Base-by-base conservation (phyloP, 2,888 invertebrate species). In the Limenitis camilla region DNA sequence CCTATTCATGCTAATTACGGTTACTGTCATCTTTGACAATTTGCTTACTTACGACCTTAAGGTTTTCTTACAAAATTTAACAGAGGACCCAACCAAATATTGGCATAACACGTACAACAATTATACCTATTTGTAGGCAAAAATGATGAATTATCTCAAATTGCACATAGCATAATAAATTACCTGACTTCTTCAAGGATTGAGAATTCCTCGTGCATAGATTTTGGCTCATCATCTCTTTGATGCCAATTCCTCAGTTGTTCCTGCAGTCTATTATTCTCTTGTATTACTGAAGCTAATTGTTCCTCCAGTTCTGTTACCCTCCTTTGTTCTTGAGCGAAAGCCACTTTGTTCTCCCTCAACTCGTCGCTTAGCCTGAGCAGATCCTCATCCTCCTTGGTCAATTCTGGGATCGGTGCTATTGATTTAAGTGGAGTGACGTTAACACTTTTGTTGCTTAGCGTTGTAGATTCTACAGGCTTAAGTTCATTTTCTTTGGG, bases 181-280 rank as follows among this genome's bases (percentile, higher is more conserved):
- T 85, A 94, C 94, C 94, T 91, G 63, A 95, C 94, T 93, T 95
- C 95, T 73, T 95, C 95, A 63, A 95, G 89, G 61, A 94, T 92
- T 49, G 91, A 92, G 67, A 95, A 91, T 76, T 95, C 95, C 68
- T 95, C 95, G 64, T 95, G 94, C 80, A 94, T 91, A 49, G 92
- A 93, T 74, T 93, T 94, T 74, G 94, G 92, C 69, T 94, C 93
- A 62, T 93, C 92, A 47, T 93, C 93, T 69, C 87, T 78, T 61
- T 89, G 90, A 59, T 89, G 89, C 81, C 90, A 88, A 61, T 90
- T 88, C 61, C 90, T 87, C 58, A 94, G 73, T 67, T 93, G 92
- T 51, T 92, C 92, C 64, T 93, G 93, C 62, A 94, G 78, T 61
- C 90, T 86, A 58, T 90, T 89, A 69, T 93, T 93, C 67, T 94